phyloP scores from a whole-genome alignment of 2,113 vertebrate genomes.

The Ameiurus melas region DNA sequence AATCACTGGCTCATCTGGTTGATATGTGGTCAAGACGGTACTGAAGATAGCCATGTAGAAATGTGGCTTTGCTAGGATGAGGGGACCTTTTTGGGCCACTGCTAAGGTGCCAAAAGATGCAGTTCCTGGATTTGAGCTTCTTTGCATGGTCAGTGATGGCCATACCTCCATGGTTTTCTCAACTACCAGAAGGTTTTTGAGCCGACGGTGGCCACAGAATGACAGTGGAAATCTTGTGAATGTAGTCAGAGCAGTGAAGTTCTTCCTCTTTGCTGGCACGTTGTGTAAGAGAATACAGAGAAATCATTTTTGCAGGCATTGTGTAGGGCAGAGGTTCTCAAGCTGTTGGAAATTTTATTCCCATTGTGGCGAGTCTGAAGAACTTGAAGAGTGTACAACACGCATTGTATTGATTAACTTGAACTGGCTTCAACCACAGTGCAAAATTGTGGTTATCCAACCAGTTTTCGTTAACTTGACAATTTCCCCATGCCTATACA shows the following conservation, averaged over 20 bases:
- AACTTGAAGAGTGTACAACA: background rate
- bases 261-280: too few relatives aligned
- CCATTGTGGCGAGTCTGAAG: too few relatives aligned
- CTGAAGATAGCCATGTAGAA: background rate
- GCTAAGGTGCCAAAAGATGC: background rate
- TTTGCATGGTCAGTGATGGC: too few relatives aligned
- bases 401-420: background rate
- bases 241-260: too few relatives aligned
- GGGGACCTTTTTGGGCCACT: background rate
- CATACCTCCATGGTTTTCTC: too few relatives aligned
- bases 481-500: background rate
- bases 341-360: background rate
- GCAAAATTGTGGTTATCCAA: background rate
- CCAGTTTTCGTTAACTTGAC: background rate
- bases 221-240: too few relatives aligned
- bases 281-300: too few relatives aligned
- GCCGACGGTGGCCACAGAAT: too few relatives aligned
- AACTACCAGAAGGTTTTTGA: too few relatives aligned
- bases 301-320: too few relatives aligned
- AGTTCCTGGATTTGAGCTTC: background rate
- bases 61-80: background rate
- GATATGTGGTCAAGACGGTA: background rate
- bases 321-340: too few relatives aligned
- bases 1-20: background rate
- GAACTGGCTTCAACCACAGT: background rate